These are phyloP conservation scores for Mizuhopecten yessoensis DNA, from an alignment of 1,140 invertebrate genomes.

Conservation along the genomic window DNA sequence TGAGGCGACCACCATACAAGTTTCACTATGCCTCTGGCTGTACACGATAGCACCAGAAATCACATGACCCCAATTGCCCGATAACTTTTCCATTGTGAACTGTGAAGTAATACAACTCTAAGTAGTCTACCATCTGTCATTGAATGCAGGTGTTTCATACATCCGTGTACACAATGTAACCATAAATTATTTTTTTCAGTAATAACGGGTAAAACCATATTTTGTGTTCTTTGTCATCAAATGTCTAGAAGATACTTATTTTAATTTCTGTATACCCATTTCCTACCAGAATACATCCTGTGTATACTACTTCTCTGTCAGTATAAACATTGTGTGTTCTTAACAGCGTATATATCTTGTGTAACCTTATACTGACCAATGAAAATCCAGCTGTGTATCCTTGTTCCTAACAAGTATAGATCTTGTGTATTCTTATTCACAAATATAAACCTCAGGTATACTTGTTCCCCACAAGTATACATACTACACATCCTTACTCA, in stretches of 20 bases:
- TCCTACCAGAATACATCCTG: neutral
- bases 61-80: neutral
- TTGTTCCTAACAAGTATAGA: too few relatives aligned
- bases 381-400: too few relatives aligned
- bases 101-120: neutral
- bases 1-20: neutral
- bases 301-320: too few relatives aligned
- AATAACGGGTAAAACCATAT: neutral
- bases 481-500: too few relatives aligned
- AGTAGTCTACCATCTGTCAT: slow-evolving; percentile 2
- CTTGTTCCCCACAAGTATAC: too few relatives aligned
- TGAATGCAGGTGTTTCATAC: slow-evolving; percentile 8
- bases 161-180: slow-evolving; percentile 3
- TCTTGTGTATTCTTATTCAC: too few relatives aligned
- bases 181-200: neutral
- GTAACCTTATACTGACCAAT: too few relatives aligned
- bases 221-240: neutral
- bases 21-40: neutral
- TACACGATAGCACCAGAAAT: slow-evolving; percentile 27
- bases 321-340: too few relatives aligned
- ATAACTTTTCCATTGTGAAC: neutral
- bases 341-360: too few relatives aligned
- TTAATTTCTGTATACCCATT: neutral
- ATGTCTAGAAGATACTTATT: neutral
- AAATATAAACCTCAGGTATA: too few relatives aligned